Base-by-base conservation (phyloP, 2,888 invertebrate genomes). In the Hypolimnas misippus region DNA sequence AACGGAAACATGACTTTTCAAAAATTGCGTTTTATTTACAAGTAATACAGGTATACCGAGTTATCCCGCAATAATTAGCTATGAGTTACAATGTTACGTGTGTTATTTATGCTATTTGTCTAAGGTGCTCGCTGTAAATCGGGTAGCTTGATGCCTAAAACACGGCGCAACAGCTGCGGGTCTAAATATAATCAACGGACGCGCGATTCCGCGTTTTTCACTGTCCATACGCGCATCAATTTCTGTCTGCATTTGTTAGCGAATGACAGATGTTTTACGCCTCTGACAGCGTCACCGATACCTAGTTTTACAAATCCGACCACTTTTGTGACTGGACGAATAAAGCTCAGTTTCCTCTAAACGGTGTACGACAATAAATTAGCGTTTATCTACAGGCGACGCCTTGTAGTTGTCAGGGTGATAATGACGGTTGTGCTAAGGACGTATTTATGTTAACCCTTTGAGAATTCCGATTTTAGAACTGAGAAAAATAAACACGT, bases 191-290 rank as follows among this genome's bases (percentile, higher is more conserved):
- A 71, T 67, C 74, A 74, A 69, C 80, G 83, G 86, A 83, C 87
- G 86, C 83, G 78, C 82, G 79, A 87, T 84, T 89, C 87, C 86
- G 87, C 87, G 89, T 91, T 91, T 91, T 91, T 91, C 91, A 91
- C 89, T 89, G 91, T 90, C 91, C 86, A 73, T 78, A 76, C 74
- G 76, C 84, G 78, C 90, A 91, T 91, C 91, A 91, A 91, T 91
- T 87, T 75, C 88, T 87, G 90, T 91, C 90, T 73, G 78, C 84
- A 84, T 89, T 87, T 85, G 89, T 90, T 90, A 88, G 81, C 83
- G 84, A 90, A 88, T 90, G 91, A 91, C 89, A 89, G 87, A 89
- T 88, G 87, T 79, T 85, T 83, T 82, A 87, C 88, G 86, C 87
- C 84, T 86, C 81, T 74, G 74, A 78, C 78, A 78, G 68, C 67